Evolutionary conservation across 2,113 vertebrate genomes (phyloP).

Genomic region (Dendrocopos noguchii): DNA sequence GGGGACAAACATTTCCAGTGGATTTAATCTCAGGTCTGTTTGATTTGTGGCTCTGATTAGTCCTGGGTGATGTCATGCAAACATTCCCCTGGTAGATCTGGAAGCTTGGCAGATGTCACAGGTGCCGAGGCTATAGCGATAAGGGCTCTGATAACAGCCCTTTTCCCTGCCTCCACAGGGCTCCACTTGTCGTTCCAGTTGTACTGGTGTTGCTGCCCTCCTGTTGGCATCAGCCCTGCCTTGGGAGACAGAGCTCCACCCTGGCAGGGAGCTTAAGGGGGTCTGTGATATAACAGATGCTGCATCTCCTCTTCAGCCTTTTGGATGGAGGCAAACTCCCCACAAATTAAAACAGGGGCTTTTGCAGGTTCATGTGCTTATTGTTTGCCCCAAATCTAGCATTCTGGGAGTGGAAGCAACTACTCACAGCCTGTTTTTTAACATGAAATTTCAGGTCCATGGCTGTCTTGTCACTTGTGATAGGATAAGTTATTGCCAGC

Average conservation of each 20-base stretch:
- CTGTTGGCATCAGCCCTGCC: not conserved
- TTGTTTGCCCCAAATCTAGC: not conserved
- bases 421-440: not conserved
- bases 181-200: not conserved
- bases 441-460: not conserved
- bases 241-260: not conserved
- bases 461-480: not conserved
- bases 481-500: not conserved
- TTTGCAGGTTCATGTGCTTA: not conserved
- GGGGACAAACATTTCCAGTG: not conserved
- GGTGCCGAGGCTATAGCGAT: not conserved
- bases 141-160: not conserved
- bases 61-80: not conserved
- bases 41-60: not conserved
- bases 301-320: not conserved
- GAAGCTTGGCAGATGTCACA: not conserved
- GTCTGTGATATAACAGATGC: not conserved
- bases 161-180: not conserved
- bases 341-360: not conserved
- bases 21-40: not conserved
- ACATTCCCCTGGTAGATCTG: not conserved
- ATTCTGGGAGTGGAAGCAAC: too few relatives aligned
- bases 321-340: fast-evolving
- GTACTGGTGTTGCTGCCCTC: not conserved
- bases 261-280: not conserved